Base-by-base conservation (phyloP, 2,113 vertebrate species). In the Aphelocoma coerulescens region DNA sequence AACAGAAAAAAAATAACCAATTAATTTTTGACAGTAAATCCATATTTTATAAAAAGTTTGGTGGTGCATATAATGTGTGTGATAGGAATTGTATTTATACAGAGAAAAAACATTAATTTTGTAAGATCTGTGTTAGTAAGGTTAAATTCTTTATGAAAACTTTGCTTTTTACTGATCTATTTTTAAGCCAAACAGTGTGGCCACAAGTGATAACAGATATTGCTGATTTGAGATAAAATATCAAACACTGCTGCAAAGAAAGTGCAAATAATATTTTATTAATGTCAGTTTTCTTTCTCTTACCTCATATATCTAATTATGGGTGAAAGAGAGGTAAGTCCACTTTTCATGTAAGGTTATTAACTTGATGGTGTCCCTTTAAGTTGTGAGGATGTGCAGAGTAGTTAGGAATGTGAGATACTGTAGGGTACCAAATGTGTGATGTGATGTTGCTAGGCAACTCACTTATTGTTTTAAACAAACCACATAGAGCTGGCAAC, bases 381-480 rank as follows among this genome's bases (percentile, higher is more conserved):
- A 93, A 95, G 71, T 92, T 72, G 28, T 93, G 88, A 96, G 85
- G 97, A 97, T 94, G 93, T 96, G 93, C 95, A 96, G 92, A 93
- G 92, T 73, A 62, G 73, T 89, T 86, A 91, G 97, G 97, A 98
- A 98, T 98, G 96, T 91, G 69, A 96, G 96, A 97, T 96, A 90
- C 82, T 96, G 89, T 90, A 96, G 93, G 94, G 96, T 97, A 98
- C 96, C 96, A 91, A 96, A 91, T 86, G 80, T 82, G 96, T 93
- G 94, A 97, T 97, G 96, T 98, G 97, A 94, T 93, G 98, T 98
- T 98, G 96, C 98, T 97, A 97, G 92, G 98, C 97, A 97, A 97
- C 96, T 66, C 57, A 18, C 46, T 96, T 86, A 97, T 98, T 98
- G 97, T 98, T 98, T 98, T 95, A 96, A 98, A 98, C 97, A 98